A percentile compares a stretch with the other conserved stretches of the same genome.
These are phyloP conservation scores for Pampusana beccarii DNA, from an alignment of 2,113 vertebrate genomes.

Conservation along the genomic window DNA sequence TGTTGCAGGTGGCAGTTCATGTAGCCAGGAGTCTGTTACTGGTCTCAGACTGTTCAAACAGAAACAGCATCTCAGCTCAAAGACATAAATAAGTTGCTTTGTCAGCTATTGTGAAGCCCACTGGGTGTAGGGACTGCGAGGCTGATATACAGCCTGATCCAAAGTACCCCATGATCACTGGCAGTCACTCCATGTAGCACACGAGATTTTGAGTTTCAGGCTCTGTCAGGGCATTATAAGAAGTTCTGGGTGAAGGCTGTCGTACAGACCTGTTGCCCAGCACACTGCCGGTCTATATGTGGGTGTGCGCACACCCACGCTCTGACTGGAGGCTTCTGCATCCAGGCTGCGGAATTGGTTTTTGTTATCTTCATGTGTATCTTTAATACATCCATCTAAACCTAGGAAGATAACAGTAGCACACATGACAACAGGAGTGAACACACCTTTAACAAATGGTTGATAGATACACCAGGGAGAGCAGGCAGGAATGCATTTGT, in stretches of 20 bases:
- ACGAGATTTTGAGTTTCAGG: not conserved
- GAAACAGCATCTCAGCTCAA: not conserved
- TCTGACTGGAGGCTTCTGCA: not conserved
- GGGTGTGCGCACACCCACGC: fast-evolving
- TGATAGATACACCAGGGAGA: not conserved
- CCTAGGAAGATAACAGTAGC: not conserved
- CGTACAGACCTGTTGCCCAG: not conserved
- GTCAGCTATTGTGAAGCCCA: not conserved
- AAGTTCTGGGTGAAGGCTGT: not conserved
- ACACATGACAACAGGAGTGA: not conserved
- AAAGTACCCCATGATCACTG: not conserved
- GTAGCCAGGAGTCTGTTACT: not conserved
- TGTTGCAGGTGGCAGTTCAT: fast-evolving
- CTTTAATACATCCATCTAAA: not conserved
- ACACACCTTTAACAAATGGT: fast-evolving
- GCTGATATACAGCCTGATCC: not conserved
- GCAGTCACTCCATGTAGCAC: fast-evolving
- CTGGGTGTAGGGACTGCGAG: not conserved
- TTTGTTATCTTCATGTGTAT: fast-evolving
- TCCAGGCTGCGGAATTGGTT: not conserved
- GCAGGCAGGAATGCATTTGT: not conserved
- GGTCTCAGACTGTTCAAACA: not conserved
- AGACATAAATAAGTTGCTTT: not conserved
- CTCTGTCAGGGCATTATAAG: not conserved
- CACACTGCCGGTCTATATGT: fast-evolving